phyloP scores from a whole-genome alignment of 2,888 invertebrate species.

The Petrolisthes manimaculis region DNA sequence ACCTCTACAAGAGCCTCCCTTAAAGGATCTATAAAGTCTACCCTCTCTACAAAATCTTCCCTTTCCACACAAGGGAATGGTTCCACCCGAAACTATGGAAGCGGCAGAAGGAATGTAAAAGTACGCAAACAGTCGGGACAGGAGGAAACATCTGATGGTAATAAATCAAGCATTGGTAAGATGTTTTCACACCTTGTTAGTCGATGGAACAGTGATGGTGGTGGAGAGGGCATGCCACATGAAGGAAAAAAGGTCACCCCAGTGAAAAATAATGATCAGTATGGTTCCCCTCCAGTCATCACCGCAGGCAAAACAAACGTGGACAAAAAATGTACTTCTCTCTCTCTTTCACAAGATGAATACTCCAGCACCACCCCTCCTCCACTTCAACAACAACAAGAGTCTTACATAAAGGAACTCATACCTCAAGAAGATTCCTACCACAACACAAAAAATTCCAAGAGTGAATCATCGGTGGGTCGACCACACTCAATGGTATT shows the following conservation, averaged over 20 bases:
- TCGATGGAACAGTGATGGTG: slow-evolving; percentile 17
- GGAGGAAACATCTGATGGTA: not conserved
- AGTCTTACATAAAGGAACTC: not conserved
- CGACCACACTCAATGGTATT: slow-evolving; percentile 43
- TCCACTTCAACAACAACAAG: slow-evolving; percentile 20
- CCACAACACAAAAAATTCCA: not conserved
- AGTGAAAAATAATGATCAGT: too few relatives aligned
- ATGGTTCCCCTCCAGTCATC: too few relatives aligned
- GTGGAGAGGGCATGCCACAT: not conserved
- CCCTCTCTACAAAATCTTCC: slow-evolving; percentile 9
- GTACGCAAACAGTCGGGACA: not conserved
- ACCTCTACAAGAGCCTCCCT: slow-evolving; percentile 36
- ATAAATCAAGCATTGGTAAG: slow-evolving; percentile 14
- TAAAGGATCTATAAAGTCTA: slow-evolving; percentile 18
- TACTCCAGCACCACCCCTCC: not conserved
- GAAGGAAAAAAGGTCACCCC: not conserved
- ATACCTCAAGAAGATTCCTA: slow-evolving; percentile 16
- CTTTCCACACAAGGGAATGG: slow-evolving; percentile 30
- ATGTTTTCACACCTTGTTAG: slow-evolving; percentile 37
- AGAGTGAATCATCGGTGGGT: not conserved
- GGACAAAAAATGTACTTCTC: not conserved
- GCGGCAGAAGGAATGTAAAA: slow-evolving; percentile 36
- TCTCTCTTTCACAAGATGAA: not conserved
- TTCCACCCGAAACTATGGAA: slow-evolving; percentile 7
- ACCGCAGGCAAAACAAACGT: too few relatives aligned